phyloP scores from a whole-genome alignment of 1,140 invertebrate species.

The Acromyrmex charruanus region DNA sequence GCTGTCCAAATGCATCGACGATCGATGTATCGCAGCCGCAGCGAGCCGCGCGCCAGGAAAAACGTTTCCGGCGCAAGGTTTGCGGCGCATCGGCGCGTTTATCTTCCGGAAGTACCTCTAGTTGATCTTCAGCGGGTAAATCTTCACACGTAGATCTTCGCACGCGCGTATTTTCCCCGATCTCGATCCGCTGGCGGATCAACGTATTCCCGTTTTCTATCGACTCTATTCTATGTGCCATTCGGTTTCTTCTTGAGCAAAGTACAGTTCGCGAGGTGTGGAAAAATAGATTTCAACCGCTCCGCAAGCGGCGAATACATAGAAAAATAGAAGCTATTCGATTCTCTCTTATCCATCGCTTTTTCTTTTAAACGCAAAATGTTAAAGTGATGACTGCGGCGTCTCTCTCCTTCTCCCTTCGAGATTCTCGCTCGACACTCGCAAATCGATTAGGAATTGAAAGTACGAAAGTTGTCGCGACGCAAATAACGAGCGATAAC shows the following conservation, averaged over 20 bases:
- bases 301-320: background rate
- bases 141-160: slow-evolving; percentile 75
- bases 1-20: slow-evolving; percentile 59
- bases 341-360: background rate
- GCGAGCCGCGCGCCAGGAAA: slow-evolving; percentile 22
- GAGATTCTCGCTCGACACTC: slow-evolving; percentile 27
- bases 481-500: slow-evolving; percentile 58
- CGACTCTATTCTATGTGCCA: background rate
- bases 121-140: slow-evolving; percentile 53
- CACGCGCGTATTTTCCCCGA: slow-evolving; percentile 10
- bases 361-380: slow-evolving; percentile 14
- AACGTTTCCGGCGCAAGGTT: slow-evolving; percentile 22
- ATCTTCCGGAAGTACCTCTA: slow-evolving; percentile 59
- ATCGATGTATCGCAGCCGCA: slow-evolving; percentile 67
- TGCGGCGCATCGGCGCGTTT: slow-evolving; percentile 27
- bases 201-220: background rate
- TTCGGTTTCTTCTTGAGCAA: slow-evolving; percentile 44
- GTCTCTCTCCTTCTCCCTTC: slow-evolving; percentile 12
- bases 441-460: slow-evolving; percentile 49
- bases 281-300: slow-evolving; percentile 43
- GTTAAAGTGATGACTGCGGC: background rate
- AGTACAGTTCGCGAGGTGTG: slow-evolving; percentile 44
- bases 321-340: slow-evolving; percentile 35
- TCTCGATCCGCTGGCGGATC: slow-evolving; percentile 11
- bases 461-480: slow-evolving; percentile 14